Conservation (phyloP, 2,113 vertebrate species). For the Quiscalus mexicanus region DNA sequence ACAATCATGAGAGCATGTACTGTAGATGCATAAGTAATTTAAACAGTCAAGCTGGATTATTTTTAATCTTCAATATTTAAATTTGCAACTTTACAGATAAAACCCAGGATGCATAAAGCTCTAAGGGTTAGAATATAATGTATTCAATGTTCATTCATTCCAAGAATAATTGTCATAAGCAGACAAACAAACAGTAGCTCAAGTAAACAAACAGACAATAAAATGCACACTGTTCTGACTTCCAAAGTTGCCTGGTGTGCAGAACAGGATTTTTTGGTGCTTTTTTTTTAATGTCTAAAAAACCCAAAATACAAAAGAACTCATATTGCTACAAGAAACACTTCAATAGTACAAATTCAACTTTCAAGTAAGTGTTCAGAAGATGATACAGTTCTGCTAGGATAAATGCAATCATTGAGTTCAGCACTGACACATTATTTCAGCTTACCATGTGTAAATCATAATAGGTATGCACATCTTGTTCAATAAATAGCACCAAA, state of each 20-base stretch:
- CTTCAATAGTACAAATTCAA: background rate
- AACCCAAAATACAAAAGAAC: background rate
- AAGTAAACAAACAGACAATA: slow-evolving; percentile 10
- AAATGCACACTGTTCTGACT: background rate
- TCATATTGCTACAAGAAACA: background rate
- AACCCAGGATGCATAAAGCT: background rate
- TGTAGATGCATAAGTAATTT: slow-evolving; percentile 7
- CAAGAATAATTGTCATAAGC: background rate
- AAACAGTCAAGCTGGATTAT: background rate
- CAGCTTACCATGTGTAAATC: background rate
- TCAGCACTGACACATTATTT: background rate
- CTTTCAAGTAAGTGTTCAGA: background rate
- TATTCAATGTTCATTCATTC: background rate
- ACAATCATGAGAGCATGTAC: background rate
- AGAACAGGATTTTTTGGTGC: background rate
- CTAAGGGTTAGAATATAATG: background rate
- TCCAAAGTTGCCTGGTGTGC: background rate
- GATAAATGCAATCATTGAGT: background rate
- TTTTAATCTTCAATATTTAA: slow-evolving; percentile 30
- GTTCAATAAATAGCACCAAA: background rate
- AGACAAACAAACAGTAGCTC: slow-evolving; percentile 5
- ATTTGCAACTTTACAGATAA: slow-evolving; percentile 24
- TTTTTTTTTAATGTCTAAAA: background rate
- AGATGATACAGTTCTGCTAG: background rate
- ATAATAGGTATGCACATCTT: background rate